Evolutionary conservation across 1,140 invertebrate genomes (phyloP), one percentile per base, ranked within the genome.

Genomic region (Drosophila dunni): DNA sequence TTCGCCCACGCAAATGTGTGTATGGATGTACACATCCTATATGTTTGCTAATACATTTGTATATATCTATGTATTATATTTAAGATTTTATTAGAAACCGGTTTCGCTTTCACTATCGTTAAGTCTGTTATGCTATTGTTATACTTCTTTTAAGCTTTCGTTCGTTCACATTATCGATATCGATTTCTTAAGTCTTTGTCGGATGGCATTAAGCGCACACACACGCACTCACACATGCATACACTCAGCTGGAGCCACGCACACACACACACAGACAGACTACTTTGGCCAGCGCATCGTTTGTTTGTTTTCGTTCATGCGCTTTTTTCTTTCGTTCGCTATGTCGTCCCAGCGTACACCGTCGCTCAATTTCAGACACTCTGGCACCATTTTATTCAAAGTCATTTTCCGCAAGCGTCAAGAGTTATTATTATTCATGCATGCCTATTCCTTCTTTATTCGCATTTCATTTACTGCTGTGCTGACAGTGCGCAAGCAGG

Each of bases 281-380:
- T 34, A 38, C 24, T 48, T 40, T 58, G 34, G 9, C 48, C 40
- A 66, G 61, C 62, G 60, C 65, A 71, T 83, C 78, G 80, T 83
- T 83, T 79, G 81, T 77, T 83, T 84, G 58, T 75, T 70, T 75
- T 75, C 66, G 51, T 75, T 75, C 58, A 48, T 64, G 48, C 60
- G 44, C 54, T 71, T 60, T 61, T 64, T 44, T 51, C 29, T 17
- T 44, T 64, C 48, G 53, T 73, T 67, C 61, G 78, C 62, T 77
- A 6, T 1, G 51, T 77, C 65, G 58, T 77, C 58, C 11, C 33
- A 48, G 70, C 13, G 17, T 36, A 38, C 34, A 38, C 54, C 33
- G 48, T 75, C 81, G 73, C 81, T 84, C 73, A 67, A 85, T 79
- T 84, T 84, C 81, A 84, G 81, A 84, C 81, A 84, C 73, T 85